Evolutionary conservation across 2,113 vertebrate genomes (phyloP), one percentile per base, ranked within the genome.

Genomic region (Abramis brama): DNA sequence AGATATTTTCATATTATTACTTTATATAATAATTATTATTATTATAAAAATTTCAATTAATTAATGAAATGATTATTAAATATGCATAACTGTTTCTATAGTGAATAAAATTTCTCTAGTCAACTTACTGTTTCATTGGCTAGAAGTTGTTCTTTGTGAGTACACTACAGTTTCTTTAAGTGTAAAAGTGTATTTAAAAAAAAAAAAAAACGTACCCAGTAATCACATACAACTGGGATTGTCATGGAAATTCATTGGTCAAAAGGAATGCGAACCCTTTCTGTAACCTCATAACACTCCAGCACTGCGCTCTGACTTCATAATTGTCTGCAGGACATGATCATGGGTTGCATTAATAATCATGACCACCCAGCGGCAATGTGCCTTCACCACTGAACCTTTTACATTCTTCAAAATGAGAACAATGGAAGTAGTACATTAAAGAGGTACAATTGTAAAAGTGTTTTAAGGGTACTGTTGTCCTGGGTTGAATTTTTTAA

Each of bases 311-410:
- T 43, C 30, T 23, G 27, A n/a, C 30, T 36, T 79, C 33, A 78
- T 2, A 60, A 43, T 78, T 15, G 25, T 75, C 12, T 75, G 1
- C 47, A 27, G 43, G 39, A 75, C 13, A 15, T 27, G 13, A 75
- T 75, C 71, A 75, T 25, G 13, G 71, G 12, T 27, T 50, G 6
- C 71, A 75, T 79, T 39, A 79, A 79, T 57, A 79, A 57, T 33
- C 30, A 57, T 79, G 76, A 79, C 27, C 27, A 36, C 77, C 77
- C 33, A 15, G 23, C 6, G 23, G 55, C 55, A 3, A n/a, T 79
- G 36, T 43, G 33, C 55, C 33, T 79, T 12, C 6, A 60, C 55
- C 55, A n/a, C 71, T 60, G 19, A 78, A 78, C 76, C 30, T 60
- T 60, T 60, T 59, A 57, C 27, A 59, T 36, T 36, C 52, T 39